Percentiles rank a stretch among this genome's conserved stretches.
phyloP scores from a whole-genome alignment of 1,140 invertebrate genomes.

The Lethrus apterus region DNA sequence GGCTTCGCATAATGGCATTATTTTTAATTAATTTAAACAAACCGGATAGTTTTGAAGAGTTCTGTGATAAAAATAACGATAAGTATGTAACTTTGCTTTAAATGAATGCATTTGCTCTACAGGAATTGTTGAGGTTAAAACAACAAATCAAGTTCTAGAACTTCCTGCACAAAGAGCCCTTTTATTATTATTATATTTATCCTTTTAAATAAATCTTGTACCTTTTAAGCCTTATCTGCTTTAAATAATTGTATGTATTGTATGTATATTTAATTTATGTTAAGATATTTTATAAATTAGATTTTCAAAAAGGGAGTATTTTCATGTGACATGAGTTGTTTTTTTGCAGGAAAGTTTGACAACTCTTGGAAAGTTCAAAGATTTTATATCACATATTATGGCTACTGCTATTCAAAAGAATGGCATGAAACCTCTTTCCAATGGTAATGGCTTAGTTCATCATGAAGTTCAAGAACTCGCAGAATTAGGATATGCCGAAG shows the following conservation, averaged over 20 bases:
- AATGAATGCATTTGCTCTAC: slow-evolving; percentile 1
- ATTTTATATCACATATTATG: slow-evolving; percentile 41
- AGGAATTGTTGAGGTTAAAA: slow-evolving; percentile 12
- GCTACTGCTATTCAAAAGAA: slow-evolving; percentile 67
- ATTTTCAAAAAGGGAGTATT: too few relatives aligned
- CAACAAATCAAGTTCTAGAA: background rate
- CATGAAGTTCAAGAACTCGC: slow-evolving; percentile 22
- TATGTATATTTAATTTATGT: too few relatives aligned
- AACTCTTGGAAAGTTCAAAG: slow-evolving; percentile 1
- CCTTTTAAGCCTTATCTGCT: too few relatives aligned
- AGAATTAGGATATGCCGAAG: slow-evolving; percentile 34
- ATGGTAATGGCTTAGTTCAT: slow-evolving; percentile 51
- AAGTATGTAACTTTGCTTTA: slow-evolving; percentile 5
- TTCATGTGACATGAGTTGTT: too few relatives aligned
- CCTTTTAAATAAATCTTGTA: too few relatives aligned
- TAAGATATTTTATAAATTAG: too few relatives aligned
- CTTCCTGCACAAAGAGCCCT: slow-evolving; percentile 10
- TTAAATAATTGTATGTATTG: too few relatives aligned
- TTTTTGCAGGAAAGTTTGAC: slow-evolving; percentile 11
- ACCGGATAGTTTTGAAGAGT: slow-evolving; percentile 4
- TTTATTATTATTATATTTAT: too few relatives aligned
- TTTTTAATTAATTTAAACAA: slow-evolving; percentile 20
- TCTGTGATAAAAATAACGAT: background rate
- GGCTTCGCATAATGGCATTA: slow-evolving; percentile 22
- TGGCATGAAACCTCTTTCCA: slow-evolving; percentile 58